Evolutionary conservation across 2,113 vertebrate genomes (phyloP), one percentile per base, ranked within the genome.

Genomic region (Morone chrysops): DNA sequence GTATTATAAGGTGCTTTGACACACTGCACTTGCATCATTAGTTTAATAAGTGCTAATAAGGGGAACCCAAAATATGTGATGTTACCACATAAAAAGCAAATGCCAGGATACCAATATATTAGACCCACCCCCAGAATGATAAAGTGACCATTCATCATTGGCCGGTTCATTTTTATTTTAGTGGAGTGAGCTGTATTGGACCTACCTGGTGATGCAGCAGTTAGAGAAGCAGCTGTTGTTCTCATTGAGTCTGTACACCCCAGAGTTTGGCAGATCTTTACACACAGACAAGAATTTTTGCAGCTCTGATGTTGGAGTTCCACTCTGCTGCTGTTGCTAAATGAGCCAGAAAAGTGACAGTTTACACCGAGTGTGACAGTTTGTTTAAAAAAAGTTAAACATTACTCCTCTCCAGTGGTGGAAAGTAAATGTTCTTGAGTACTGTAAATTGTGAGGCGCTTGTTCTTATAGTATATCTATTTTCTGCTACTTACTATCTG

Each of bases 191-290:
- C 70, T 38, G 47, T 25, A 20, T 5, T 48, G 4, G 12, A 67
- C 68, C 12, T 38, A 83, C 94, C 90, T 84, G 68, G 56, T 83
- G 8, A 69, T 47, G 73, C 92, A 94, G 83, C 89, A 89, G 80
- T 57, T 56, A 0, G 93, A 10, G 56, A 93, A 88, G 78, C 85
- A 74, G 69, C 91, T 59, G 36, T 84, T 87, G 17, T 92, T 94
- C 1, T 95, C 90, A 5, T 97, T 93, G 56, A 97, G 85, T 80
- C 96, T 95, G 92, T 96, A 99, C 25, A 92, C 93, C 67, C 97
- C 97, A 13, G 98, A 99, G 70, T 94, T 96, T 6, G 98, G 97
- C 18, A 95, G 92, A 76, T 99, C 97, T 94, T 96, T 95, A 89
- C 97, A 99, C 80, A 95, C 95, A 0, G 96, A 94, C 86, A 98